phyloP scores from a whole-genome alignment of 2,113 vertebrate species.

The Phylloscopus trochilus region DNA sequence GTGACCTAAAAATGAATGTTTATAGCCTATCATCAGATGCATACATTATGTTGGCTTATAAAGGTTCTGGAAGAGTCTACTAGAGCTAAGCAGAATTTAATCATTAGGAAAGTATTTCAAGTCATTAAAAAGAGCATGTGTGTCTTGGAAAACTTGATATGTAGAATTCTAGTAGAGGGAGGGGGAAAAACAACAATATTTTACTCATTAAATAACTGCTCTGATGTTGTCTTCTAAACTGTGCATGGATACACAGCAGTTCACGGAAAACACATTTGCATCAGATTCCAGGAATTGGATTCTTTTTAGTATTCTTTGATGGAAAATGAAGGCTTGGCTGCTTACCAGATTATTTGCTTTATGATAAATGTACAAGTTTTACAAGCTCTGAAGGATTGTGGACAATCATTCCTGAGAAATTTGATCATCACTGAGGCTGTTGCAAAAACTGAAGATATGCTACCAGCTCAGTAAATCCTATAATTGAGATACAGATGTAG shows the following conservation, averaged over 20 bases:
- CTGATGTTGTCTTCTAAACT: conserved; percentile 9
- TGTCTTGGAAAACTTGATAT: conserved; percentile 49
- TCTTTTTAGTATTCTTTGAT: conserved; percentile 58
- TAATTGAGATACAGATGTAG: not conserved
- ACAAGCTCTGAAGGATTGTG: conserved; percentile 48
- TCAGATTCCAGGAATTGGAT: conserved; percentile 32
- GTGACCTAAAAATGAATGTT: not conserved
- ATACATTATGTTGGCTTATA: not conserved
- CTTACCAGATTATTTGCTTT: conserved; percentile 60
- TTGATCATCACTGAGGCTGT: conserved; percentile 59
- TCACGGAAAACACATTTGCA: conserved; percentile 50
- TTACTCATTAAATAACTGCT: conserved; percentile 47
- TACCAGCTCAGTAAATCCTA: not conserved
- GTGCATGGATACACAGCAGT: not conserved
- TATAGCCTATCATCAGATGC: not conserved
- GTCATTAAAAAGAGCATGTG: conserved; percentile 31
- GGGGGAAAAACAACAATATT: conserved; percentile 41
- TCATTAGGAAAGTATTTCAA: conserved; percentile 59
- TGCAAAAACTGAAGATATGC: conserved; percentile 62
- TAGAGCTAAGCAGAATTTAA: conserved; percentile 18
- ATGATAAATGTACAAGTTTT: conserved; percentile 60
- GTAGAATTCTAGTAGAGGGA: not conserved
- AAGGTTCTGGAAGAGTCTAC: not conserved
- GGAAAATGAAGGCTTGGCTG: conserved; percentile 62
- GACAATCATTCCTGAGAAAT: conserved; percentile 67